Conservation (phyloP, 2,888 invertebrate genomes). For the Gymnocheta viridis region DNA sequence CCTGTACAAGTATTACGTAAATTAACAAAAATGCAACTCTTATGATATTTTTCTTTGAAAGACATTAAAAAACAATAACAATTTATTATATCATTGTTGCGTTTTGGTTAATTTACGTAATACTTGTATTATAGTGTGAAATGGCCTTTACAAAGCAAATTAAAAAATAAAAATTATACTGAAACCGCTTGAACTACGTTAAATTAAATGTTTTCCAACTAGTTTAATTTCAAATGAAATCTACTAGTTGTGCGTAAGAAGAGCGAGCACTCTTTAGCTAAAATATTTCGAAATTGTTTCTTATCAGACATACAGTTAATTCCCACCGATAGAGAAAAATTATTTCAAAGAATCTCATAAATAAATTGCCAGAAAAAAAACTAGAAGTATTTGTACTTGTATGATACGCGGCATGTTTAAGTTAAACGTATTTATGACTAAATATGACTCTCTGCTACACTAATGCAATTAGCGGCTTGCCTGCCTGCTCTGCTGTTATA, state of each 20-base stretch:
- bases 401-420: conserved; percentile 34
- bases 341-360: conserved; percentile 37
- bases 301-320: conserved; percentile 56
- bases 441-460: conserved; percentile 49
- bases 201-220: not conserved
- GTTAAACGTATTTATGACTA: conserved; percentile 43
- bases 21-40: no score
- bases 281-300: conserved; percentile 22
- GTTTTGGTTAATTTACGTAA: no score
- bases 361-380: conserved; percentile 6
- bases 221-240: conserved; percentile 12
- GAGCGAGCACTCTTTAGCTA: not conserved
- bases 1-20: no score
- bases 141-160: no score
- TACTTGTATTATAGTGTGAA: no score
- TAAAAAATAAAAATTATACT: not conserved
- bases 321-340: conserved; percentile 35
- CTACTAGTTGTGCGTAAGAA: not conserved
- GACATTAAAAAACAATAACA: no score
- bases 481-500: not conserved
- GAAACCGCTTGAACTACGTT: not conserved
- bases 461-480: conserved; percentile 66
- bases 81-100: no score
- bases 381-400: not conserved
- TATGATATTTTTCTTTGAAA: no score